These are phyloP conservation scores for Tauraco hartlaubi DNA, from an alignment of 2,797 vertebrate species.

Conservation along the genomic window DNA sequence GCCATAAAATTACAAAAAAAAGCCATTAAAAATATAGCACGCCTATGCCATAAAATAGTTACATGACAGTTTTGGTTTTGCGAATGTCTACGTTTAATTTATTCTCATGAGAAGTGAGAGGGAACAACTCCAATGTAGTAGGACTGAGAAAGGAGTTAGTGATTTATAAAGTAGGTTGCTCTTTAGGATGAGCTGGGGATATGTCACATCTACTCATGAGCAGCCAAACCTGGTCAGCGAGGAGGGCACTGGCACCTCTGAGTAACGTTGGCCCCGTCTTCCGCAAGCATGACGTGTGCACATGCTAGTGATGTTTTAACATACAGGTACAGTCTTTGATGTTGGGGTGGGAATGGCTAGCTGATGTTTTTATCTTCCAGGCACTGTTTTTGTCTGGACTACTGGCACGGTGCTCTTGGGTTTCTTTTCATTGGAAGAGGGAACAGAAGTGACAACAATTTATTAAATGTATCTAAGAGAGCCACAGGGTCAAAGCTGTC, in stretches of 20 bases:
- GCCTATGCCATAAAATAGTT: neutral
- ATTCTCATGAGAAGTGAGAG: neutral
- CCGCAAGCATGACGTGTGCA: neutral
- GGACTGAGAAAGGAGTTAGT: neutral
- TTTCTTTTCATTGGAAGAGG: neutral
- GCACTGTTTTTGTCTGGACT: slow-evolving; percentile 19
- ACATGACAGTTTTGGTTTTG: neutral
- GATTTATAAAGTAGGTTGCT: neutral
- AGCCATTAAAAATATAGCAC: neutral
- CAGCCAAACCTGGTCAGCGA: neutral
- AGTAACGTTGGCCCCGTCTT: neutral
- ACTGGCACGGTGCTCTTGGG: neutral
- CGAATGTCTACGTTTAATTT: neutral
- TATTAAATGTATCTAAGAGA: neutral
- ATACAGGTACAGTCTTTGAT: slow-evolving; percentile 23
- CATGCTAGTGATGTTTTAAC: neutral
- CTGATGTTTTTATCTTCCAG: slow-evolving; percentile 31
- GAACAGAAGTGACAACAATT: neutral
- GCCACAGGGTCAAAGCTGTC: neutral
- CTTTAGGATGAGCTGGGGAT: neutral
- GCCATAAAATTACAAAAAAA: neutral
- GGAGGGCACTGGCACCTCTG: neutral
- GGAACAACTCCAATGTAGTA: neutral
- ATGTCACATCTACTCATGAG: neutral
- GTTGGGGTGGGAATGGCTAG: neutral